These are phyloP conservation scores for Bos javanicus DNA, from an alignment of 2,113 vertebrate species.

Conservation along the genomic window DNA sequence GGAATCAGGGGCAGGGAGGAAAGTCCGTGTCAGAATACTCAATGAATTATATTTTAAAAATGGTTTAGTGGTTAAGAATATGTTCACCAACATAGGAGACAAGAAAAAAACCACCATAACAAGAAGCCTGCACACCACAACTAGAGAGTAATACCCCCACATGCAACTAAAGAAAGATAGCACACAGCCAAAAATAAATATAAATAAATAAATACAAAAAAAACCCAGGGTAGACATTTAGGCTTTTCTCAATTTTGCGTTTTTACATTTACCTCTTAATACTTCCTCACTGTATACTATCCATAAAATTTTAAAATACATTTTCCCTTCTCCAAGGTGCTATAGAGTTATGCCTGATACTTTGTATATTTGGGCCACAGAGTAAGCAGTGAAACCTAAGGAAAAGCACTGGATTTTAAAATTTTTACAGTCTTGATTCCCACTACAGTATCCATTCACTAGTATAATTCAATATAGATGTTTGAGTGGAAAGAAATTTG, in stretches of 20 bases:
- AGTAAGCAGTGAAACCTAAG: not conserved
- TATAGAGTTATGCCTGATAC: not conserved
- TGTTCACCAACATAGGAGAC: not conserved
- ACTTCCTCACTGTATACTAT: not conserved
- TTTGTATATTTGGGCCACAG: not conserved
- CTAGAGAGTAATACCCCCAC: not conserved
- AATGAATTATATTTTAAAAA: not conserved
- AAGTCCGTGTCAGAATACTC: not conserved
- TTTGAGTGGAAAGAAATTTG: not conserved
- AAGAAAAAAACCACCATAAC: not conserved
- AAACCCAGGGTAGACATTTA: not conserved
- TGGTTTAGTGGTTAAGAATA: not conserved
- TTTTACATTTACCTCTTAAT: not conserved
- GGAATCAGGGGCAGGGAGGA: not conserved
- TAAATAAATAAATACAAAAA: not conserved
- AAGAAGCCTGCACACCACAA: not conserved
- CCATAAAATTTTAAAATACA: not conserved
- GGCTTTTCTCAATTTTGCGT: not conserved
- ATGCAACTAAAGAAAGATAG: not conserved
- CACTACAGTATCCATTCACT: not conserved
- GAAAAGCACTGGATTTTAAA: not conserved
- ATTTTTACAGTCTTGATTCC: not conserved
- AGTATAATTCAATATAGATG: not conserved
- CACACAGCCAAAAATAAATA: not conserved
- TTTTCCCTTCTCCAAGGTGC: not conserved